phyloP scores from a whole-genome alignment of 2,113 vertebrate species.

The Orcinus orca region DNA sequence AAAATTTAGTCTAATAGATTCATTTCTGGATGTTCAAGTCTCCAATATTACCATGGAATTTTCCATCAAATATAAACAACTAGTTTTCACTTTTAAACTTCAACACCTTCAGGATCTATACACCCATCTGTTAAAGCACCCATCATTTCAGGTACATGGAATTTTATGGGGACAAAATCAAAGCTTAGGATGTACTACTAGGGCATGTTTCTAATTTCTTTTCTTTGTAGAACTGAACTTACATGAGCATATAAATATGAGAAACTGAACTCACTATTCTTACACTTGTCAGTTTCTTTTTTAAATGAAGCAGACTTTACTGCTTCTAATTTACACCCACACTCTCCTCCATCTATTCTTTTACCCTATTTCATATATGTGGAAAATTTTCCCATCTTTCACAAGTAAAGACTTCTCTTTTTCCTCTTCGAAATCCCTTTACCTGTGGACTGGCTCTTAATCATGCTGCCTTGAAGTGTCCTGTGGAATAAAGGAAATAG shows the following conservation, averaged over 20 bases:
- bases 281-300: conserved; percentile 41
- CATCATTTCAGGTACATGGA: conserved; percentile 18
- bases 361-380: not conserved
- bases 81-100: conserved; percentile 7
- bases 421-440: conserved; percentile 3
- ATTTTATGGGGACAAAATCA: conserved; percentile 40
- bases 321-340: conserved; percentile 43
- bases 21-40: not conserved
- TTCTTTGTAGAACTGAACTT: not conserved
- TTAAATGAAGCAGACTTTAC: conserved; percentile 23
- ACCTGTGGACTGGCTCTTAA: not conserved
- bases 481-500: not conserved
- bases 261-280: not conserved
- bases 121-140: not conserved
- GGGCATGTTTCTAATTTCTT: conserved; percentile 35
- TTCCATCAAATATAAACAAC: conserved; percentile 24
- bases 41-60: not conserved
- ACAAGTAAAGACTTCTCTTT: not conserved
- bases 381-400: not conserved
- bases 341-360: not conserved
- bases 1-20: conserved; percentile 28
- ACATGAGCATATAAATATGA: conserved; percentile 12
- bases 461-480: not conserved
- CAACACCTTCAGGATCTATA: not conserved
- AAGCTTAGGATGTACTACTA: not conserved